phyloP scores from a whole-genome alignment of 2,888 invertebrate genomes.

The Eristalis arbustorum region DNA sequence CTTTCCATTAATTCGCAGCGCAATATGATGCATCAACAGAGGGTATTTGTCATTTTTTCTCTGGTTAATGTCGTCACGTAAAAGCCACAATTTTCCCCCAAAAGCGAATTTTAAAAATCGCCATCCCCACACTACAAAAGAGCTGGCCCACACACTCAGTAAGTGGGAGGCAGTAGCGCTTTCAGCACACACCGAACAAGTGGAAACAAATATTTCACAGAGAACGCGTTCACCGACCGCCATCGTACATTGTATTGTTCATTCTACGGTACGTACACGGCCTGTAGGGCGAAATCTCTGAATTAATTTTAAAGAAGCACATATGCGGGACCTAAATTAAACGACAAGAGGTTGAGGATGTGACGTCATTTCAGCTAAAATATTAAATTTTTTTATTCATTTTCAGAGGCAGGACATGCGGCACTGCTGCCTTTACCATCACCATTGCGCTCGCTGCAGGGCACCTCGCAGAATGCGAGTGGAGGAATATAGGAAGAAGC shows the following conservation, averaged over 20 bases:
- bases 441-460: neutral
- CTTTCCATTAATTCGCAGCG: constrained; percentile 20
- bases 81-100: constrained; percentile 44
- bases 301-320: constrained; percentile 66
- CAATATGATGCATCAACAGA: constrained; percentile 40
- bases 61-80: constrained; percentile 58
- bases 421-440: neutral
- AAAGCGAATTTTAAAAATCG: constrained; percentile 51
- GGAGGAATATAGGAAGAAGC: constrained; percentile 23
- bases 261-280: neutral
- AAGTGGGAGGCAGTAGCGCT: neutral
- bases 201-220: neutral
- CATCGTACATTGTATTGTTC: constrained; percentile 10
- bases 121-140: constrained; percentile 15
- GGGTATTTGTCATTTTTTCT: constrained; percentile 19
- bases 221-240: neutral
- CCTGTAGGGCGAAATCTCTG: constrained; percentile 7
- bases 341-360: constrained; percentile 55
- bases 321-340: constrained; percentile 64
- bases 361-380: constrained; percentile 64
- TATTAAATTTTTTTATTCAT: constrained; percentile 39
- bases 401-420: constrained; percentile 15
- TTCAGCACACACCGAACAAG: neutral
- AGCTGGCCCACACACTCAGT: neutral
- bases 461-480: neutral